phyloP scores from a whole-genome alignment of 2,113 vertebrate species.

The Rissa tridactyla region DNA sequence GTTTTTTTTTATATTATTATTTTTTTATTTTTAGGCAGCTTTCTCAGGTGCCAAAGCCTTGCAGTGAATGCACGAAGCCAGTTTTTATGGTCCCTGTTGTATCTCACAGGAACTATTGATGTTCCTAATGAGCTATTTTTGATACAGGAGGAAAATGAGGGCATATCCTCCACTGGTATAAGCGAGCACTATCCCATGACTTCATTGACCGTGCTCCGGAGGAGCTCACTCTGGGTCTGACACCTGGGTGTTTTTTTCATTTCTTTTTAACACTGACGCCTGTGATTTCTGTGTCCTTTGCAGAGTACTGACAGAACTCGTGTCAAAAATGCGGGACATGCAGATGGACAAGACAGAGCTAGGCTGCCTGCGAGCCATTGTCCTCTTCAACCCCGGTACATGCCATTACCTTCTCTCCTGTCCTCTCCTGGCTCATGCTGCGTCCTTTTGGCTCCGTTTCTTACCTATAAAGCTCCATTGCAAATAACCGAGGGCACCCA shows the following conservation, averaged over 20 bases:
- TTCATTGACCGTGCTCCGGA: neutral
- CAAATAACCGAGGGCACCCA: neutral
- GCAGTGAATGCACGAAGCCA: neutral
- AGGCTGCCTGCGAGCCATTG: slow-evolving; percentile 95
- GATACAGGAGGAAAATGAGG: slow-evolving; percentile 8
- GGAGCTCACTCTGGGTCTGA: neutral
- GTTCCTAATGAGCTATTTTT: slow-evolving; percentile 28
- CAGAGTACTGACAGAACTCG: slow-evolving; percentile 97
- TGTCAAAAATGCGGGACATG: slow-evolving; percentile 99
- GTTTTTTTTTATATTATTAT: neutral
- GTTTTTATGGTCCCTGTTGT: neutral
- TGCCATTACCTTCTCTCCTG: neutral
- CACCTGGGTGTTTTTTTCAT: neutral
- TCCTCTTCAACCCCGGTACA: slow-evolving; percentile 95
- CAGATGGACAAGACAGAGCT: slow-evolving; percentile 99
- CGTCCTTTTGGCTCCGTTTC: neutral
- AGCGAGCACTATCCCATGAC: neutral
- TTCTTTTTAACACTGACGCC: neutral
- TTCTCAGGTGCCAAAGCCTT: neutral
- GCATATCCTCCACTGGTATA: neutral
- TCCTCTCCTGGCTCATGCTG: neutral
- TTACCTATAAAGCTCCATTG: neutral
- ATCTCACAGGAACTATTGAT: slow-evolving; percentile 32
- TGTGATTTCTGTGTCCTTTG: neutral
- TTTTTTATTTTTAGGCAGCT: slow-evolving; percentile 36